Percentiles rank a stretch among this genome's conserved stretches.
phyloP scores from a whole-genome alignment of 2,797 vertebrate genomes.

The Tinamus major region DNA sequence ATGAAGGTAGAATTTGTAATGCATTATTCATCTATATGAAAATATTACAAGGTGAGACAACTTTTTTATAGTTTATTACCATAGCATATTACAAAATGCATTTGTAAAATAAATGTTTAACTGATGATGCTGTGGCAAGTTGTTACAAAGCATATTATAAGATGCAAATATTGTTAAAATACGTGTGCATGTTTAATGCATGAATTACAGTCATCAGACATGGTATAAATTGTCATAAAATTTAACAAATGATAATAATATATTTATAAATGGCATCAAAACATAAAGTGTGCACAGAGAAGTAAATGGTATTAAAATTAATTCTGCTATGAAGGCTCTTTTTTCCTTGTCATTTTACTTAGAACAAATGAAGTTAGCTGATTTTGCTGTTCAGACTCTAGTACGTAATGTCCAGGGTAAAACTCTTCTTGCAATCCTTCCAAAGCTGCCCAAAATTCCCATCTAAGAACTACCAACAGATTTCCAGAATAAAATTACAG shows the following conservation, averaged over 20 bases:
- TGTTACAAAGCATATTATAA: conserved; percentile 75
- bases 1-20: conserved; percentile 55
- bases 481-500: not conserved
- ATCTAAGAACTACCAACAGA: not conserved
- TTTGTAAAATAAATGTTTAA: conserved; percentile 77
- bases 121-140: conserved; percentile 60
- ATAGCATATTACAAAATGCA: conserved; percentile 66
- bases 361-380: not conserved
- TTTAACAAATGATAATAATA: conserved; percentile 74
- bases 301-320: conserved; percentile 65
- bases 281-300: conserved; percentile 11
- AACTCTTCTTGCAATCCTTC: not conserved
- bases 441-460: not conserved
- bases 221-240: conserved; percentile 71
- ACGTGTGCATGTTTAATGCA: conserved; percentile 78
- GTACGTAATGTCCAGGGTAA: not conserved
- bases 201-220: conserved; percentile 71
- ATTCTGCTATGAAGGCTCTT: not conserved
- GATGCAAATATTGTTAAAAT: conserved; percentile 80
- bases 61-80: conserved; percentile 69
- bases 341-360: not conserved
- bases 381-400: not conserved
- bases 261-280: conserved; percentile 77
- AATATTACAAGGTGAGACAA: conserved; percentile 68
- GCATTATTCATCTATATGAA: conserved; percentile 67